A percentile compares a stretch with the other conserved stretches of the same genome.
Conservation (phyloP, 2,113 vertebrate genomes). For the Lepisosteus oculatus region DNA sequence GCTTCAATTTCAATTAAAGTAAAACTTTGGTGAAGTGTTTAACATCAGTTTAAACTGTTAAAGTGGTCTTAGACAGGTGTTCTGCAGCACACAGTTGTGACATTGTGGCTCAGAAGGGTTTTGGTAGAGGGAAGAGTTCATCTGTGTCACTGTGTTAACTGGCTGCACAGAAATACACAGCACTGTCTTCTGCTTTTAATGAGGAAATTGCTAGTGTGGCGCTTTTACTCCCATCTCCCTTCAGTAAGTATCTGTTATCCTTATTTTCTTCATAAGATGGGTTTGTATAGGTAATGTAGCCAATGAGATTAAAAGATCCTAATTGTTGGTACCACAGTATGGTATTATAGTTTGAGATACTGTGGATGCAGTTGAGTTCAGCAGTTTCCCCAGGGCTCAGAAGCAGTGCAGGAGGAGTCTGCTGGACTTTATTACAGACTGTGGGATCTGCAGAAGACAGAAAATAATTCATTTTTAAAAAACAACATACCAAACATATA, state of each 20-base stretch:
- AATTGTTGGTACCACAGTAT: slow-evolving; percentile 35
- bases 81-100: too few relatives aligned
- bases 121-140: slow-evolving; percentile 31
- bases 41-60: too few relatives aligned
- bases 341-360: neutral
- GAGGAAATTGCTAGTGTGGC: slow-evolving; percentile 41
- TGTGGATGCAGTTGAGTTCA: slow-evolving; percentile 28
- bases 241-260: neutral
- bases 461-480: neutral
- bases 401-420: slow-evolving; percentile 22
- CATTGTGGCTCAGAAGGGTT: slow-evolving; percentile 10
- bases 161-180: slow-evolving; percentile 59
- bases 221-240: neutral
- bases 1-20: too few relatives aligned
- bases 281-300: slow-evolving; percentile 5
- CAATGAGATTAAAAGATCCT: slow-evolving; percentile 26
- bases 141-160: slow-evolving; percentile 51
- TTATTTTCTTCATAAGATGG: neutral
- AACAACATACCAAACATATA: too few relatives aligned
- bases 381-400: neutral
- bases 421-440: slow-evolving; percentile 15
- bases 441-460: slow-evolving; percentile 4
- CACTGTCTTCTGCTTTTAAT: slow-evolving; percentile 29
- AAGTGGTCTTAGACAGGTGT: too few relatives aligned
- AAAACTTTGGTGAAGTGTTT: too few relatives aligned